Base-by-base conservation (phyloP, 2,797 vertebrate species). In the Myripristis jacobus region DNA sequence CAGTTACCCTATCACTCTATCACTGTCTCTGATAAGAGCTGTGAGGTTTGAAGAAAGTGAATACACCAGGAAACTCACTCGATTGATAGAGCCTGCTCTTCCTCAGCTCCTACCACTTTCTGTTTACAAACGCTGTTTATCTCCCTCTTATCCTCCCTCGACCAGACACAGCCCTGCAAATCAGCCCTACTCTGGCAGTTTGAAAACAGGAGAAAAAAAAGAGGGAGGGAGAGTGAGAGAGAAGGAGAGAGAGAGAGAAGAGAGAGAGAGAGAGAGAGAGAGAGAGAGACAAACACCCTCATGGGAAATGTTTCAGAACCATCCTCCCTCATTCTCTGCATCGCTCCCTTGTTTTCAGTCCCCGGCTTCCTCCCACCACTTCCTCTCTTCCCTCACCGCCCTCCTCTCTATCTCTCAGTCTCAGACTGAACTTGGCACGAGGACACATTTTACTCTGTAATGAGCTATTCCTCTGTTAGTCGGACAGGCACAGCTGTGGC, bases 111-210 rank as follows among this genome's bases (percentile, higher is more conserved):
- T 3, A 69, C 72, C 77, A 69, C 69, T 79, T 71, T 78, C 70
- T 79, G 72, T 82, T 85, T 82, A 79, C 48, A 75, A 76, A 82
- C 13, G 44, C 63, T 70, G 70, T 82, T 89, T 77, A 82, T 83
- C 62, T 82, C 53, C 44, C 44, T 75, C 52, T 77, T 59, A 65
- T 64, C 56, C 82, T 73, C 59, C 2, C 19, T 1, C 51, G 70
- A 77, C 60, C 66, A 65, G 69, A 75, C 70, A 55, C 66, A 48
- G 22, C 13, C 70, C 46, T 47, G 60, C 24, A 22, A 81, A 83
- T 77, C 75, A 65, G 60, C 80, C 47, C 48, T 25, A 65, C 76
- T 70, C 50, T 1, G 29, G 25, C 56, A 74, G 66, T 55, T 52
- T 51, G 48, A 70, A 43, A 43, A 52, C 13, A 41, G 25, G 4